A percentile compares a stretch with the other conserved stretches of the same genome.
Conservation (phyloP, 2,888 invertebrate species). For the Zootermopsis nevadensis region DNA sequence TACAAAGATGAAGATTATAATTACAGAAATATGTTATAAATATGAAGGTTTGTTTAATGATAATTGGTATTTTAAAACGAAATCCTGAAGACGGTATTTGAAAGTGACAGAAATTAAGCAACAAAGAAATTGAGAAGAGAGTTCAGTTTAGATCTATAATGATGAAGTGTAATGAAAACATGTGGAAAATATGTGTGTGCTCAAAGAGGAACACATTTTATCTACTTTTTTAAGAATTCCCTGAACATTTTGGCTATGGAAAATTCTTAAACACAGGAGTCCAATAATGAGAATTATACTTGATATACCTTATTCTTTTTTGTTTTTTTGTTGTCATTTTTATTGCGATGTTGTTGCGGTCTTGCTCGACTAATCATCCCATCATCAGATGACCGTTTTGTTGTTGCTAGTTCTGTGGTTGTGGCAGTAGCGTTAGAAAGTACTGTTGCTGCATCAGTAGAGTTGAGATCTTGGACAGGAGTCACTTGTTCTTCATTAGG, state of each 20-base stretch:
- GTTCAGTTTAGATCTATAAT: too few relatives aligned
- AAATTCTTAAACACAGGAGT: too few relatives aligned
- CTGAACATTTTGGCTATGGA: too few relatives aligned
- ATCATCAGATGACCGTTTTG: slow-evolving; percentile 23
- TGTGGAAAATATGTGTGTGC: too few relatives aligned
- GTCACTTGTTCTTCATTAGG: slow-evolving; percentile 25
- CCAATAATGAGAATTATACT: too few relatives aligned
- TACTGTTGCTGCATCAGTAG: neutral
- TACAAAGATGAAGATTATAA: neutral
- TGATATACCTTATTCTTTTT: slow-evolving; percentile 9
- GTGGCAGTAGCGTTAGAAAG: neutral
- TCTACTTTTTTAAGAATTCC: too few relatives aligned
- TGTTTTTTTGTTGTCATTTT: slow-evolving; percentile 36
- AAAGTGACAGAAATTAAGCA: neutral
- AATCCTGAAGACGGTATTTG: neutral
- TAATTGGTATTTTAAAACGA: neutral
- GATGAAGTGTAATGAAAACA: too few relatives aligned
- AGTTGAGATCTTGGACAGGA: neutral
- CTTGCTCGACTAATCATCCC: slow-evolving; percentile 17
- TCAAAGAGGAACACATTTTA: too few relatives aligned
- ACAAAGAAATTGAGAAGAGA: too few relatives aligned
- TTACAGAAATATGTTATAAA: neutral
- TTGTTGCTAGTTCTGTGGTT: slow-evolving; percentile 26
- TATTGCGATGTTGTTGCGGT: slow-evolving; percentile 28
- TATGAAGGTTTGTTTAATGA: too few relatives aligned